phyloP scores from a whole-genome alignment of 2,113 vertebrate species.

The Pachyramphus minor region DNA sequence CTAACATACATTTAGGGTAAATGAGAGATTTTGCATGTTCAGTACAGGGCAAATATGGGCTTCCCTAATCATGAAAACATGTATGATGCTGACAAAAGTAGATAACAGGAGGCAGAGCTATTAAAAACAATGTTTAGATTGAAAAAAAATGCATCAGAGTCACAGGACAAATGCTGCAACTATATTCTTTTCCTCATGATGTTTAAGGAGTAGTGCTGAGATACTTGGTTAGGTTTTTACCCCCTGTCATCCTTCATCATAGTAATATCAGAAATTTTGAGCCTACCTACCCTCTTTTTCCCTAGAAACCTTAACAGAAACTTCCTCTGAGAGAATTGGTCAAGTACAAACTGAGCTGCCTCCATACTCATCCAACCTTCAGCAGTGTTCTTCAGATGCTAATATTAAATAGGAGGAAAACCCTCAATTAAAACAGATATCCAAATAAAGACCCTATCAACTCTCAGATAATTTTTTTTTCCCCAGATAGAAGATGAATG shows the following conservation, averaged over 20 bases:
- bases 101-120: not conserved
- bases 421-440: not conserved
- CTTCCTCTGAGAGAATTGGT: not conserved
- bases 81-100: not conserved
- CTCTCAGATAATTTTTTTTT: not conserved
- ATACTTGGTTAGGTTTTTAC: not conserved
- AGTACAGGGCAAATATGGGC: not conserved
- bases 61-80: not conserved
- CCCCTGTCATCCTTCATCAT: not conserved
- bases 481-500: not conserved
- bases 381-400: not conserved
- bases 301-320: not conserved
- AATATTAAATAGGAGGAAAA: not conserved
- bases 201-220: not conserved
- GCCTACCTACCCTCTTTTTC: not conserved
- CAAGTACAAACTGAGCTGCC: not conserved
- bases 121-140: not conserved
- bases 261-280: not conserved
- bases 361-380: not conserved
- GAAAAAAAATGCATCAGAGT: not conserved
- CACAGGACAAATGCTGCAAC: not conserved
- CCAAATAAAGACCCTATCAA: not conserved
- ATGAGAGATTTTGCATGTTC: not conserved
- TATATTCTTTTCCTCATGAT: not conserved
- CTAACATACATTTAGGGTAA: not conserved